phyloP scores from a whole-genome alignment of 2,797 vertebrate genomes.

The Siniperca undulata region DNA sequence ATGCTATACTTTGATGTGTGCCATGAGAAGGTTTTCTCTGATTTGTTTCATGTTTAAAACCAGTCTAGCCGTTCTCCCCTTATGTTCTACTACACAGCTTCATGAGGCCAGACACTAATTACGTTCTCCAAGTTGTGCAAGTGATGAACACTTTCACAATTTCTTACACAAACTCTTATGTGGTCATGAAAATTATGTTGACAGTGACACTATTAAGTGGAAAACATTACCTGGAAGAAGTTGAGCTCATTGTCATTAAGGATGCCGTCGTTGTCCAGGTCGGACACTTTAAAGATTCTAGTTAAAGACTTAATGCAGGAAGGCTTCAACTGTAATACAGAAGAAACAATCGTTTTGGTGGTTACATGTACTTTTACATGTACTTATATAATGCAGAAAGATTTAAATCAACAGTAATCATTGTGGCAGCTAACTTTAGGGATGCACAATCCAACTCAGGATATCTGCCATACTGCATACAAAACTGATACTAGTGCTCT shows the following conservation, averaged over 20 bases:
- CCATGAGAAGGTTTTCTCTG: neutral
- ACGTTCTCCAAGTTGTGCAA: neutral
- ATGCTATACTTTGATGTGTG: neutral
- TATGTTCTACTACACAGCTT: rapidly evolving
- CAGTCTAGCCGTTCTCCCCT: neutral
- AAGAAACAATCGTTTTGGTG: neutral
- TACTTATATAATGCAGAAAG: neutral
- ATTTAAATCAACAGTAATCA: neutral
- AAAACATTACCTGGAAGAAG: slow-evolving; percentile 93
- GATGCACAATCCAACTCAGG: neutral
- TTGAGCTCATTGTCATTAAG: slow-evolving; percentile 98
- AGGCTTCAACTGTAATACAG: slow-evolving; percentile 90
- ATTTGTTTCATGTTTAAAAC: slow-evolving; percentile 9
- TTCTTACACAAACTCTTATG: neutral
- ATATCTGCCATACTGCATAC: no score
- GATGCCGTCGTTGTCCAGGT: slow-evolving; percentile 97
- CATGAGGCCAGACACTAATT: neutral
- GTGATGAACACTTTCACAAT: neutral
- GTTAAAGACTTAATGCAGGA: slow-evolving; percentile 96
- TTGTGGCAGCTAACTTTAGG: neutral
- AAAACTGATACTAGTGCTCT: no score
- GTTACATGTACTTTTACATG: neutral
- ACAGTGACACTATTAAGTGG: neutral
- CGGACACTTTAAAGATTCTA: slow-evolving; percentile 98
- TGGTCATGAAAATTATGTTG: rapidly evolving